Evolutionary conservation across 2,113 vertebrate species (phyloP).

Genomic region (Dendropsophus ebraccatus): DNA sequence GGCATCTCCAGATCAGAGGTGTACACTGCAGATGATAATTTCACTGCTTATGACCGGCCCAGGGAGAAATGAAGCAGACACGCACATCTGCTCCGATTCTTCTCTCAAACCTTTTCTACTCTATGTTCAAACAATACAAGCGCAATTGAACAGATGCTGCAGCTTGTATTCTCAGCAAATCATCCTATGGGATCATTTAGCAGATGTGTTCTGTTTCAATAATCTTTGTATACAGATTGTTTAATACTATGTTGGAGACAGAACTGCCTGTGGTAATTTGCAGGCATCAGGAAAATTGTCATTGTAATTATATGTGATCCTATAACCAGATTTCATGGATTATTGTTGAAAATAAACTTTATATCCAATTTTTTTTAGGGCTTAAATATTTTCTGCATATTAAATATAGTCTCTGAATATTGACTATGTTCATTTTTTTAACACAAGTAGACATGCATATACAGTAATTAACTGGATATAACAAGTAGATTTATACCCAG

Average conservation of each 20-base stretch:
- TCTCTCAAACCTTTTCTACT: slow-evolving; percentile 12
- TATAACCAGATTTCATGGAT: neutral
- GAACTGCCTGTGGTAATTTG: neutral
- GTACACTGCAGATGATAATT: neutral
- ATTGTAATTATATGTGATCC: neutral
- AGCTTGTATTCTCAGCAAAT: neutral
- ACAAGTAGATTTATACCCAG: no score
- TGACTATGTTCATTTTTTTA: neutral
- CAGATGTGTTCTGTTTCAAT: slow-evolving; percentile 36
- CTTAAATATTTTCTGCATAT: neutral
- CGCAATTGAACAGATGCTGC: slow-evolving; percentile 28
- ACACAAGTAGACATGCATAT: no score
- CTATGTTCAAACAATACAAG: neutral
- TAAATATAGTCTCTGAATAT: neutral
- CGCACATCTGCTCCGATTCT: neutral
- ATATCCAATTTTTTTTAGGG: neutral
- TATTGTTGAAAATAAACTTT: neutral
- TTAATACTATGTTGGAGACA: slow-evolving; percentile 6
- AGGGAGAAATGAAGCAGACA: slow-evolving; percentile 26
- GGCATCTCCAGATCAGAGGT: slow-evolving; percentile 7
- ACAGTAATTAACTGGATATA: no score
- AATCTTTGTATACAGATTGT: slow-evolving; percentile 9
- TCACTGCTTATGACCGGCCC: slow-evolving; percentile 3
- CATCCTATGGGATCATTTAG: slow-evolving; percentile 20
- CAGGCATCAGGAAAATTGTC: neutral